Percentiles rank a stretch among this genome's conserved stretches.
These are phyloP conservation scores for Drepana arcuata DNA, from an alignment of 1,140 invertebrate species.

Conservation along the genomic window DNA sequence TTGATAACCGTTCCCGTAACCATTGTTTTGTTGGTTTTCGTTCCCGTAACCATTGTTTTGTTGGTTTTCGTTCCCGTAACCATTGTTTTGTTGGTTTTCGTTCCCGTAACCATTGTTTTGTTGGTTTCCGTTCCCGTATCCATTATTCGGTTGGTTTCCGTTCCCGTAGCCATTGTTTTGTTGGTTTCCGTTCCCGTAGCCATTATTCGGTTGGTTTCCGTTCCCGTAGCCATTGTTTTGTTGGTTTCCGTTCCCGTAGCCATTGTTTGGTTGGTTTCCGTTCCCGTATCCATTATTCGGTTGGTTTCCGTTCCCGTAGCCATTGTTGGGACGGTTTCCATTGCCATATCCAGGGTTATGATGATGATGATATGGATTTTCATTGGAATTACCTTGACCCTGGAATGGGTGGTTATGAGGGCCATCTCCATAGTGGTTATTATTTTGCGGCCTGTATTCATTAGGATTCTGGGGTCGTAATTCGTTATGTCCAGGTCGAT, in stretches of 20 bases:
- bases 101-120: slow-evolving; percentile 1
- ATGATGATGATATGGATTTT: background rate
- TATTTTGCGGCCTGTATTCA: slow-evolving; percentile 3
- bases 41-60: slow-evolving; percentile 3
- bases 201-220: slow-evolving; percentile 2
- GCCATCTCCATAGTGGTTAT: slow-evolving; percentile 7
- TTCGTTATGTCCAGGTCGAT: slow-evolving; percentile 3
- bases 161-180: background rate
- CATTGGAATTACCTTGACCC: too few species aligned
- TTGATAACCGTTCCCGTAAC: background rate
- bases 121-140: background rate
- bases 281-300: too few species aligned
- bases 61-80: slow-evolving; percentile 3
- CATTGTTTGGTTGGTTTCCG: too few species aligned
- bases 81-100: slow-evolving; percentile 4
- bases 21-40: slow-evolving; percentile 1
- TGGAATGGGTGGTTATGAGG: too few species aligned
- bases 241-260: too few species aligned
- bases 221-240: slow-evolving; percentile 3
- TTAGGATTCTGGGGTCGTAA: slow-evolving; percentile 3
- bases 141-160: slow-evolving; percentile 1
- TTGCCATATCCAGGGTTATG: slow-evolving; percentile 1
- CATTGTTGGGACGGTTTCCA: background rate
- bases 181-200: slow-evolving; percentile 4
- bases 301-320: slow-evolving; percentile 6